Evolutionary conservation across 2,113 vertebrate genomes (phyloP).

Genomic region (Xenopus borealis): DNA sequence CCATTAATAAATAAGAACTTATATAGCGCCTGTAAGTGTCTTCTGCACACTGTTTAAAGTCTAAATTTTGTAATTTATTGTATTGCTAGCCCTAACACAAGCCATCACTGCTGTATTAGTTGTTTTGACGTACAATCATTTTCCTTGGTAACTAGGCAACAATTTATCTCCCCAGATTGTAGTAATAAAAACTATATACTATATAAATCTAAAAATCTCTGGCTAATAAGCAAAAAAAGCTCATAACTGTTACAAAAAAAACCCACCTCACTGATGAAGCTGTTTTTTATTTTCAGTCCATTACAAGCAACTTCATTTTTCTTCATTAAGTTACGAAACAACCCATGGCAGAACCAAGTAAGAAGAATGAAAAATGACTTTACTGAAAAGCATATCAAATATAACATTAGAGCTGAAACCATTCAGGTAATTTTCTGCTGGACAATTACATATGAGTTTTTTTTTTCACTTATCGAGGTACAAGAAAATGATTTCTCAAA

Average conservation of each 20-base stretch:
- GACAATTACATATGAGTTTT: neutral
- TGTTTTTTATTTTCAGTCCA: neutral
- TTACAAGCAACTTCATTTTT: slow-evolving; percentile 17
- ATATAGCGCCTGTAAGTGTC: neutral
- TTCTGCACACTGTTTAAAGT: neutral
- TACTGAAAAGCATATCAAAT: slow-evolving; percentile 18
- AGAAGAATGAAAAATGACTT: slow-evolving; percentile 17
- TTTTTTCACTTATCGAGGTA: neutral
- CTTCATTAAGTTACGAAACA: slow-evolving; percentile 27
- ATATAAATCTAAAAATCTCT: rapidly evolving
- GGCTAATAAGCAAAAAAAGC: rapidly evolving
- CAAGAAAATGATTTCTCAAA: neutral
- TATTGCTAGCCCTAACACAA: neutral
- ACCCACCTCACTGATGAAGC: neutral
- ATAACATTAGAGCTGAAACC: rapidly evolving
- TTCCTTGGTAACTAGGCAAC: neutral
- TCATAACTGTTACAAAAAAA: neutral
- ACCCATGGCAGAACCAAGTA: neutral
- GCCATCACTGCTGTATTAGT: neutral
- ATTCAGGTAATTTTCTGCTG: neutral
- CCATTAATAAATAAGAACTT: neutral
- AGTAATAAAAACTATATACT: slow-evolving; percentile 24
- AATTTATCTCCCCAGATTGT: neutral
- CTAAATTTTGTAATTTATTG: slow-evolving; percentile 30
- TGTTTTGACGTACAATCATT: neutral